phyloP scores from a whole-genome alignment of 2,888 invertebrate species.

The Drosophila anceps region DNA sequence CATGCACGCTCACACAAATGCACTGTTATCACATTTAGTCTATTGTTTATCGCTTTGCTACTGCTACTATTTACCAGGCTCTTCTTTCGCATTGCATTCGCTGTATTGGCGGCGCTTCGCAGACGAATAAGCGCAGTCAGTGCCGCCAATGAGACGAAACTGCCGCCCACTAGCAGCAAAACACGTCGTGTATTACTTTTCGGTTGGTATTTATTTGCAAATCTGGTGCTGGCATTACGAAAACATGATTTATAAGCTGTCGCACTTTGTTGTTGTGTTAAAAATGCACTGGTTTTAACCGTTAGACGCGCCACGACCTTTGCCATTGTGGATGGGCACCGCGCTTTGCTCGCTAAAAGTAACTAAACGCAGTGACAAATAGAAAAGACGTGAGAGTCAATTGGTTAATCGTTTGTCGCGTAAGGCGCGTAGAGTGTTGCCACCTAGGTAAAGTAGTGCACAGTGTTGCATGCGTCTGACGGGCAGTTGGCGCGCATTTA shows the following conservation, averaged over 20 bases:
- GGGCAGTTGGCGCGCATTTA: conserved; percentile 29
- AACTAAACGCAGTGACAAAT: conserved; percentile 64
- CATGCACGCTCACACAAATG: background rate
- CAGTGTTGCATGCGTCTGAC: conserved; percentile 51
- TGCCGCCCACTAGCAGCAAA: conserved; percentile 51
- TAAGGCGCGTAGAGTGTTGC: conserved; percentile 40
- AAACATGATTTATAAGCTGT: conserved; percentile 30
- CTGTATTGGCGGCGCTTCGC: conserved; percentile 52
- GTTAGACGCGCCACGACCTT: conserved; percentile 58
- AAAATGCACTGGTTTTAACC: conserved; percentile 47
- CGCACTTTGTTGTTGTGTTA: conserved; percentile 42
- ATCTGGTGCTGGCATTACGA: conserved; percentile 33
- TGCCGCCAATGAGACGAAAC: conserved; percentile 59
- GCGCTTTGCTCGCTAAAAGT: conserved; percentile 31
- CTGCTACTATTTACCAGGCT: conserved; percentile 57
- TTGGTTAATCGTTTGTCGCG: conserved; percentile 22
- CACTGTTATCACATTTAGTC: background rate
- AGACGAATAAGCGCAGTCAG: conserved; percentile 56
- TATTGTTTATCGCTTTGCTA: background rate
- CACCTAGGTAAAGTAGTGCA: conserved; percentile 26
- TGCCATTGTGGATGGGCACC: conserved; percentile 50
- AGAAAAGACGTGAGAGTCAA: conserved; percentile 51
- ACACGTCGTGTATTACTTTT: conserved; percentile 30
- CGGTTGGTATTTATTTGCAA: conserved; percentile 32
- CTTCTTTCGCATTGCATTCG: conserved; percentile 57